phyloP scores from a whole-genome alignment of 2,797 vertebrate species.

The Acrossocheilus fasciatus region DNA sequence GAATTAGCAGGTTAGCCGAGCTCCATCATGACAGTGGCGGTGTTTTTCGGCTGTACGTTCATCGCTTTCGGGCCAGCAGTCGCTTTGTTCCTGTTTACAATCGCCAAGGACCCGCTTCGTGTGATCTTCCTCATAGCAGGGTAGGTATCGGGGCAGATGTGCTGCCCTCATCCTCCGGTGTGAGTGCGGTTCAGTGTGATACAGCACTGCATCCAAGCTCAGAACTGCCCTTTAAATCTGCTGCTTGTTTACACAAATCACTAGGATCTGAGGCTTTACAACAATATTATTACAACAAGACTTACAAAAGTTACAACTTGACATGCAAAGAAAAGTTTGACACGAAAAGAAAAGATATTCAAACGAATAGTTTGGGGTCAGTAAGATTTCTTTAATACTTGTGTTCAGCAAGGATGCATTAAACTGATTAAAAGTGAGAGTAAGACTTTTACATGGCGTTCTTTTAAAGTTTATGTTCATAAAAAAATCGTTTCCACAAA shows the following conservation, averaged over 20 bases:
- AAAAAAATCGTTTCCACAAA: not conserved
- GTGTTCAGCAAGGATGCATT: not conserved
- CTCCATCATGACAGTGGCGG: conserved; percentile 80
- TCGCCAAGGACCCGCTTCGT: conserved; percentile 82
- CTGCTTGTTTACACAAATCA: not conserved
- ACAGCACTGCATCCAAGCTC: not conserved
- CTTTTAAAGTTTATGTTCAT: not conserved
- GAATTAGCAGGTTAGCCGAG: conserved; percentile 43
- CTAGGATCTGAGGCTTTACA: not conserved
- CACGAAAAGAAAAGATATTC: not conserved
- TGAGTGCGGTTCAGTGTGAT: not conserved
- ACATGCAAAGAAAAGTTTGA: not conserved
- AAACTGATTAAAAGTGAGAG: not conserved
- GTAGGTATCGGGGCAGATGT: conserved; percentile 67
- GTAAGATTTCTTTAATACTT: not conserved
- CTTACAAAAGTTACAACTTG: no score
- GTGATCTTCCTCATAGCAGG: conserved; percentile 87
- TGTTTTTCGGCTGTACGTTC: conserved; percentile 85
- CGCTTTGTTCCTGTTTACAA: conserved; percentile 84
- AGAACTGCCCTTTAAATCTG: not conserved
- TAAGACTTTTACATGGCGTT: not conserved
- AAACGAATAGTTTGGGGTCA: not conserved
- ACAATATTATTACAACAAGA: not conserved
- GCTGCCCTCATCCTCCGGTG: not conserved
- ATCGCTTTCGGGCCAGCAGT: conserved; percentile 84